These are phyloP conservation scores for Pyrrhia umbra DNA, from an alignment of 2,888 invertebrate species.

Conservation along the genomic window DNA sequence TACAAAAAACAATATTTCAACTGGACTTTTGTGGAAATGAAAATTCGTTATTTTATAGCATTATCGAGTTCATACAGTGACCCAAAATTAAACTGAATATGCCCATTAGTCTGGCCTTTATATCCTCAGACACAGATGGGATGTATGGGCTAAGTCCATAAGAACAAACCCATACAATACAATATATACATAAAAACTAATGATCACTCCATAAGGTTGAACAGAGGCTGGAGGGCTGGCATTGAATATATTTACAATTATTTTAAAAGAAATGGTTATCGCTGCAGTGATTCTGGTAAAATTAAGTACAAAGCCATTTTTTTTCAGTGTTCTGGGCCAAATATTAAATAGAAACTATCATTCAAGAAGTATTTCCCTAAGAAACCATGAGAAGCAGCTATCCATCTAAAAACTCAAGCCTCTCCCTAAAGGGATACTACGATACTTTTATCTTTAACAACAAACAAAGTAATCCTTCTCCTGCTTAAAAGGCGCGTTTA, in stretches of 20 bases:
- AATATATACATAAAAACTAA: constrained; percentile 55
- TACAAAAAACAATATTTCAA: too few species aligned
- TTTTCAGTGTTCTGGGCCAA: too few species aligned
- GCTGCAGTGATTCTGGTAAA: background rate
- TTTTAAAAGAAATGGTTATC: background rate
- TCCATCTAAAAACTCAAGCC: background rate
- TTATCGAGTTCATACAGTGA: constrained; percentile 16
- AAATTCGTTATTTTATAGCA: too few species aligned
- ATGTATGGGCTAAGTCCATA: constrained; percentile 26
- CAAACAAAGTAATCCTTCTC: constrained; percentile 44
- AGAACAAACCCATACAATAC: constrained; percentile 52
- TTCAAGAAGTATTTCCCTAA: background rate
- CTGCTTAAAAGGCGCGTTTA: constrained; percentile 47
- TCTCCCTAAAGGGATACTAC: constrained; percentile 14
- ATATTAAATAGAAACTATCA: background rate
- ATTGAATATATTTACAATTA: constrained; percentile 1
- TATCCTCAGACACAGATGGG: constrained; percentile 21
- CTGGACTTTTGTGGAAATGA: too few species aligned
- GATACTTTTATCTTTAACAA: constrained; percentile 42
- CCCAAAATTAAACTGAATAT: constrained; percentile 36
- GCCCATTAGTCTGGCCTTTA: constrained; percentile 29
- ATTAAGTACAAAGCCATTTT: too few species aligned
- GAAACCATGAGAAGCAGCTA: background rate
- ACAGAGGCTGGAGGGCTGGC: constrained; percentile 10
- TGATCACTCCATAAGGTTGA: constrained; percentile 14